Base-by-base conservation (phyloP, 1,140 invertebrate species). In the Drosophila sechellia region DNA sequence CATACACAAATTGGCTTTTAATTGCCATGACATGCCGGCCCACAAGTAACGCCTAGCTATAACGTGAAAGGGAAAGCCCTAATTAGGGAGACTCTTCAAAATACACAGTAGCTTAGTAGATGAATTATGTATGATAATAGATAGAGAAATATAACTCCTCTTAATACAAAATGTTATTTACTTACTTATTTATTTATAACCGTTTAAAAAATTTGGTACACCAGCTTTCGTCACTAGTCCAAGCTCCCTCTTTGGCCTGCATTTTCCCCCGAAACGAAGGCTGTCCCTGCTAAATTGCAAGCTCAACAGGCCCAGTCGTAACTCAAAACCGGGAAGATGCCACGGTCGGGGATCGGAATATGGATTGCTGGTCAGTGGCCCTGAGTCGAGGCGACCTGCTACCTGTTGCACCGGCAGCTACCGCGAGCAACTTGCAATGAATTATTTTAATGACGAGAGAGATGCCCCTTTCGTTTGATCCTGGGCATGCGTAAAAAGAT, bases 391-490 rank as follows among this genome's bases (percentile, higher is more conserved):
- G 27, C 22, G 55, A 55, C 49, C 66, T 54, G 81, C 83, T 87
- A 89, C 83, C 83, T 87, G 84, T 87, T 86, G 76, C 69, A 69
- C 40, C 49, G 34, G 46, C 77, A 77, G 79, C 79, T 66, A 77
- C 74, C 31, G 61, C 66, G 49, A 61, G 27, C 48, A 17, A 25
- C 64, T 39, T 40, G 83, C 84, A 87, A 87, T 89, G 83, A 87
- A 89, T 86, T 87, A 89, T 72, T 83, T 89, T 89, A 87, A 87
- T 87, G 83, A 89, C 71, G 76, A 87, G 83, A 77, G 55, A 80
- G 59, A 50, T 48, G 60, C 71, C 68, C 56, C 59, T 78, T 57
- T 39, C 50, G 25, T 15, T 22, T 31, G 42, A 57, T 70, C 71
- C 84, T 87, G 83, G 56, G 20, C 55, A 73, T 80, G 72, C 81